Conservation (phyloP, 1,140 invertebrate genomes). For the Leptinotarsa defecta region DNA sequence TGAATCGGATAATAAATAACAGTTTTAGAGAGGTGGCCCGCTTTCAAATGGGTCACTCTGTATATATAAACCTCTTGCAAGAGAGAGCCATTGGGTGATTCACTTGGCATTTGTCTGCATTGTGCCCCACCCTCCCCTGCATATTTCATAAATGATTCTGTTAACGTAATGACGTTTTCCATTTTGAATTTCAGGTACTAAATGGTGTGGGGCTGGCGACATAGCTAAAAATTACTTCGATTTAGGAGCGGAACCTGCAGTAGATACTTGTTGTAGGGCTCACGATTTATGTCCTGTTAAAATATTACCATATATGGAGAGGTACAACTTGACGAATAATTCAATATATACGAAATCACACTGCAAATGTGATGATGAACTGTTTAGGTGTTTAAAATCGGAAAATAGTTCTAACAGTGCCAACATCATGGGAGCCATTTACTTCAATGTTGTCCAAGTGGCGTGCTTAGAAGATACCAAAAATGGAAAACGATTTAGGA, state of each 20-base stretch:
- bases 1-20: no score
- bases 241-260: slow-evolving; percentile 69
- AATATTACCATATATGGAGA: slow-evolving; percentile 71
- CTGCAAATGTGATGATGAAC: slow-evolving; percentile 81
- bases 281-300: slow-evolving; percentile 82
- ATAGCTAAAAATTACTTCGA: slow-evolving; percentile 82
- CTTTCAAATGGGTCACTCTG: no score
- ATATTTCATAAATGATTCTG: no score
- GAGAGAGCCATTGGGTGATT: no score
- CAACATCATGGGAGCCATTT: slow-evolving; percentile 80
- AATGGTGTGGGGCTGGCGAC: slow-evolving; percentile 88
- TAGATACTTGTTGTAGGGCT: slow-evolving; percentile 83
- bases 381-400: slow-evolving; percentile 80
- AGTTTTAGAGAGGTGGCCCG: no score
- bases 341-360: slow-evolving; percentile 87
- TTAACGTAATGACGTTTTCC: background rate
- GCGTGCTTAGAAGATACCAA: slow-evolving; percentile 72
- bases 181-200: slow-evolving; percentile 68
- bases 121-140: background rate
- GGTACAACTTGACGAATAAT: slow-evolving; percentile 83
- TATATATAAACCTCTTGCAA: no score
- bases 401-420: slow-evolving; percentile 71
- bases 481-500: slow-evolving; percentile 50
- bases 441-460: slow-evolving; percentile 82
- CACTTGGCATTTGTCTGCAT: background rate